Evolutionary conservation across 1,140 invertebrate genomes (phyloP).

Genomic region (Cherax quadricarinatus): DNA sequence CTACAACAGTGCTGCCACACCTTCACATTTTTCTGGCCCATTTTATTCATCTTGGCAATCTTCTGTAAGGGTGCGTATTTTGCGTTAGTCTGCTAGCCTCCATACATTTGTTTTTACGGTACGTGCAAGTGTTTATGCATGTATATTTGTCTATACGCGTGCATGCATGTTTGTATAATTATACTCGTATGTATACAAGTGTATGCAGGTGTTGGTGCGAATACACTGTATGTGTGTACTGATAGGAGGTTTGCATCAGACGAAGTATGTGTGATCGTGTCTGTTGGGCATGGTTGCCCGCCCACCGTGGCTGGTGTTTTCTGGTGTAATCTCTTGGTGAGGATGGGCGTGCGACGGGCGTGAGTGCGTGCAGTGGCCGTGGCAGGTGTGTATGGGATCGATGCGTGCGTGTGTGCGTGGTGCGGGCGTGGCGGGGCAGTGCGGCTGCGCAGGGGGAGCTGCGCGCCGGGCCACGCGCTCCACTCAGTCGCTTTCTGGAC

Average conservation of each 20-base stretch:
- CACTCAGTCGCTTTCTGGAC: slow-evolving; percentile 57
- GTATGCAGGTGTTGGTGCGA: too few relatives aligned
- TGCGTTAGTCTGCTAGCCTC: too few relatives aligned
- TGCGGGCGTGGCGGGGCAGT: slow-evolving; percentile 59
- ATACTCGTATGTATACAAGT: too few relatives aligned
- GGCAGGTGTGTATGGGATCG: slow-evolving; percentile 50
- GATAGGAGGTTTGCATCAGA: too few relatives aligned
- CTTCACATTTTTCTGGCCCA: too few relatives aligned
- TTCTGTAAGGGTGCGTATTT: too few relatives aligned
- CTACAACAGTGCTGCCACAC: too few relatives aligned
- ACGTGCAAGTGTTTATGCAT: background rate
- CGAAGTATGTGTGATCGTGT: too few relatives aligned
- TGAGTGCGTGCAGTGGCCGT: slow-evolving; percentile 34
- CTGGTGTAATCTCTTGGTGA: background rate
- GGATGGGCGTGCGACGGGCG: slow-evolving; percentile 10
- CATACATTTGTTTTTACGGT: too few relatives aligned
- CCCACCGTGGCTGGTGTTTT: background rate
- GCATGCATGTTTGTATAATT: too few relatives aligned
- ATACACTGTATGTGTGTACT: too few relatives aligned
- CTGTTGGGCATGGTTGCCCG: background rate
- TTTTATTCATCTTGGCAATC: too few relatives aligned
- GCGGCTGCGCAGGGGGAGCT: slow-evolving; percentile 54
- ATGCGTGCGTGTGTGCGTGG: slow-evolving; percentile 46
- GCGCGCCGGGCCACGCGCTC: slow-evolving; percentile 11
- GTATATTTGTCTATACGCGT: background rate